Evolutionary conservation across 92 coral and sea anemone species (phyloP), one percentile per base, ranked within the genome.

Genomic region (Ricordea florida): DNA sequence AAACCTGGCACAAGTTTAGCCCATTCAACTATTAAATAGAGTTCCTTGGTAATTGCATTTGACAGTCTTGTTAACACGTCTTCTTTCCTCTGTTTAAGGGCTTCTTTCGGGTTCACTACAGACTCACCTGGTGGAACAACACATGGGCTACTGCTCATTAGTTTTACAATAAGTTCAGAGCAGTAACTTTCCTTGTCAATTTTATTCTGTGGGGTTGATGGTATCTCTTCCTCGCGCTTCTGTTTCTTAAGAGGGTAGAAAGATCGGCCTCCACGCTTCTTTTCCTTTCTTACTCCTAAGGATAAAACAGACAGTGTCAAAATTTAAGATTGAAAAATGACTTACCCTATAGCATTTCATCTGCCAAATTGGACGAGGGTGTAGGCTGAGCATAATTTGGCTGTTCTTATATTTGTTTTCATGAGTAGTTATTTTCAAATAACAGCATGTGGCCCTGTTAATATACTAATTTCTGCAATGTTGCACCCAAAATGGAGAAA

Each of bases 1-100:
- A 94, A 94, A 4, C 98, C 98, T 48, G 98, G 98, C 22, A 94
- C 92, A 38, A 80, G 71, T 64, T 92, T 88, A 29, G 98, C 97
- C 98, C 98, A 94, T 28, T 94, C 98, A n/a, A 94, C 98, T 32
- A 94, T 94, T 20, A 88, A 36, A 31, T 87, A 78, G 2, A 94
- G 89, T 57, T 94, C 98, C 70, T 63, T 80, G 28, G 97, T 85
- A 62, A 94, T 89, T 10, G 97, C 94, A 72, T 85, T 94, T 23
- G 98, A 94, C 29, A 93, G 82, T 10, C 92, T 76, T 1, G 88
- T 89, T 2, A 94, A 82, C 10, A 84, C 60, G 27, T 82, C 89
- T 42, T 92, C 72, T 27, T 82, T 88, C 38, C 85, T 78, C 21
- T 86, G 89, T 70, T 83, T 76, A 16, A 64, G 26, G 15, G 81